Conservation (phyloP, 2,888 invertebrate species). For the Ennomos fuscantarius region DNA sequence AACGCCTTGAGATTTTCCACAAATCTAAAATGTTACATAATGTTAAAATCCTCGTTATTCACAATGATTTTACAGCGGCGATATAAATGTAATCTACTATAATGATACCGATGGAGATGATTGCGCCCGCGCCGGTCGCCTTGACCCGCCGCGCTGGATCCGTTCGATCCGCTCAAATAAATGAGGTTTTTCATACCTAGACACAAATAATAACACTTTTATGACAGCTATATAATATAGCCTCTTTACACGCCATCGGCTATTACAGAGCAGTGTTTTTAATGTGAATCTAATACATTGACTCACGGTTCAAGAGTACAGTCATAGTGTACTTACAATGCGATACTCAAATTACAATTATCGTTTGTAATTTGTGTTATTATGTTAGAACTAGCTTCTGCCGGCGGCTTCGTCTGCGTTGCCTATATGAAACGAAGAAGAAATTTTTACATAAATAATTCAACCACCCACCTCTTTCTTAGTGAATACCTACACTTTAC, state of each 20-base stretch:
- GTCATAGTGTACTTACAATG: too few relatives aligned
- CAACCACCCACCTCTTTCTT: too few relatives aligned
- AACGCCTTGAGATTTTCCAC: constrained; percentile 8
- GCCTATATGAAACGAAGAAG: too few relatives aligned
- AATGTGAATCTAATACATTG: too few relatives aligned
- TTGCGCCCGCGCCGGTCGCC: constrained; percentile 33
- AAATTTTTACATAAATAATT: too few relatives aligned
- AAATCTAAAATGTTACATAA: constrained; percentile 15
- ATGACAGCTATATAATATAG: constrained; percentile 13
- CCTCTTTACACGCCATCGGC: not conserved
- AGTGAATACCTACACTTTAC: too few relatives aligned
- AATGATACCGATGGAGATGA: constrained; percentile 33
- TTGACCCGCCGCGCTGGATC: constrained; percentile 39
- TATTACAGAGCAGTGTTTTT: too few relatives aligned
- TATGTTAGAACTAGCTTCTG: too few relatives aligned
- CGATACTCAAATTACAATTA: too few relatives aligned
- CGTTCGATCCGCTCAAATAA: constrained; percentile 16
- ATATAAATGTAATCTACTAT: constrained; percentile 39
- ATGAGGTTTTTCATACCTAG: constrained; percentile 8
- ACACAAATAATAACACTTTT: constrained; percentile 6
- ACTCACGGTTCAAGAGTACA: too few relatives aligned
- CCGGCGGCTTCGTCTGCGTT: too few relatives aligned
- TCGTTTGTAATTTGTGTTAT: too few relatives aligned
- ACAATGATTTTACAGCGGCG: constrained; percentile 35
- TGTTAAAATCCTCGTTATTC: constrained; percentile 19